phyloP scores from a whole-genome alignment of 2,888 invertebrate species.

The Oligia latruncula region DNA sequence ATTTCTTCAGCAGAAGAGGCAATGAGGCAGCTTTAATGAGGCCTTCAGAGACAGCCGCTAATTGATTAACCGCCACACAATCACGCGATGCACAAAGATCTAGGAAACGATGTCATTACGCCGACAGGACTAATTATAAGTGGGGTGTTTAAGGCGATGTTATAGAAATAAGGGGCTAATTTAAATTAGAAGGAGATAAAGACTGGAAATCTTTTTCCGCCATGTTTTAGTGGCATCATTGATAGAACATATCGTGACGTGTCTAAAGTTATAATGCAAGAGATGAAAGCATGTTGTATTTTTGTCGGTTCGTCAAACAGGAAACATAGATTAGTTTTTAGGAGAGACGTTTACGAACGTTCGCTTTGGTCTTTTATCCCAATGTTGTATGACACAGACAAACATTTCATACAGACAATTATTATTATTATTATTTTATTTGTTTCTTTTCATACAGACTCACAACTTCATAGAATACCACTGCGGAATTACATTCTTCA shows the following conservation, averaged over 20 bases:
- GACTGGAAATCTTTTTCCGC: too few species aligned
- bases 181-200: background rate
- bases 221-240: background rate
- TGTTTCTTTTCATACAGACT: too few species aligned
- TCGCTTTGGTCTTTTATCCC: background rate
- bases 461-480: background rate
- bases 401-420: too few species aligned
- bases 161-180: slow-evolving; percentile 7
- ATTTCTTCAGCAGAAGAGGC: slow-evolving; percentile 79
- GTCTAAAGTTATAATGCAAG: background rate
- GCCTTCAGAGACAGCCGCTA: slow-evolving; percentile 68
- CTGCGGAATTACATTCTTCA: background rate
- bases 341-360: background rate
- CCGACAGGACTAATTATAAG: slow-evolving; percentile 1
- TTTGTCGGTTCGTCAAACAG: background rate
- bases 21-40: slow-evolving; percentile 84
- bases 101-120: slow-evolving; percentile 17
- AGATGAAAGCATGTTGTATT: background rate
- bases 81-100: slow-evolving; percentile 28
- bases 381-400: too few species aligned
- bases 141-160: background rate
- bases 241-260: background rate
- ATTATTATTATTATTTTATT: too few species aligned
- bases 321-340: background rate
- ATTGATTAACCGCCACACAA: slow-evolving; percentile 71